Base-by-base conservation (phyloP, 1,140 invertebrate species). In the Lepeophtheirus salmonis region DNA sequence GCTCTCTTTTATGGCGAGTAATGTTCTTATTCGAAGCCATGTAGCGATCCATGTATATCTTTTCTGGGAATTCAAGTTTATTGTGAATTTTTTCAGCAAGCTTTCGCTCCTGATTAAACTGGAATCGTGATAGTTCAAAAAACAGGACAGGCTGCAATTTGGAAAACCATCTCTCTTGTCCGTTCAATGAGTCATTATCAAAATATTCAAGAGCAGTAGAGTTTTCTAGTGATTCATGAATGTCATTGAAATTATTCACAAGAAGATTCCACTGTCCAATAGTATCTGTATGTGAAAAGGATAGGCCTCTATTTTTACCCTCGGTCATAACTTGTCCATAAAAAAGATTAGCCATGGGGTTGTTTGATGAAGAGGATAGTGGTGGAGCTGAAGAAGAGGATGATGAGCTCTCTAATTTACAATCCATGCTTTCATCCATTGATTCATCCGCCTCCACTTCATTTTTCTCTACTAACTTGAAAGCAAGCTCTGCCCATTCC, bases 41-140 rank as follows among this genome's bases (percentile, higher is more conserved):
- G 65, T 75, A 76, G 60, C 74, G 70, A 63, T 76, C 74, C 70
- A 76, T 71, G 65, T 70, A 76, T 21, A 76, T 68, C 41, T 70
- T 65, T 62, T 71, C 66, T 56, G 73, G 73, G 66, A 76, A 76
- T 60, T 71, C 70, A 62, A 76, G 70, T 64, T 73, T 72, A 56
- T 74, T 74, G 64, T 75, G 73, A 55, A 76, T 73, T 68, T 76
- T 75, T 64, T 75, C 74, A 50, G 73, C 70, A 53, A 71, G 65
- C 18, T 70, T 68, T 52, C 72, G 62, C 60, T 72, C 71, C 55
- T 72, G 69, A 63, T 74, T 74, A 66, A 73, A 76, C 53, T 73
- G 70, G 66, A 74, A 75, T 16, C 57, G 66, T n/a, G 72, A 74
- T 16, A 75, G 65, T 63, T 73, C 73, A 70, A 75, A 74, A 16